Conservation (phyloP, 2,113 vertebrate genomes). For the Megaceryle maxima region DNA sequence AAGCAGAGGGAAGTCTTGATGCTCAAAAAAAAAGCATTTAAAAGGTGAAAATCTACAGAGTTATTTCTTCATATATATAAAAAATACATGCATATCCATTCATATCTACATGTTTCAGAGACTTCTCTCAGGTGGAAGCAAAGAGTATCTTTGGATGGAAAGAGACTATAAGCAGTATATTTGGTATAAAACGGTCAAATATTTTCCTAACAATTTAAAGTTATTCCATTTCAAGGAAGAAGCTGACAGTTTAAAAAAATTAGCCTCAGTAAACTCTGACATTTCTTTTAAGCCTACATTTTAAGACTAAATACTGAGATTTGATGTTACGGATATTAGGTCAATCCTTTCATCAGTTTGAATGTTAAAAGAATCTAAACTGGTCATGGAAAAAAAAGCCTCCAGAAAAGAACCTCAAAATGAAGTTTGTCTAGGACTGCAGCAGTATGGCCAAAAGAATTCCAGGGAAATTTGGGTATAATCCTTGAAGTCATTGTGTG, state of each 20-base stretch:
- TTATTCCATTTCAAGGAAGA: not conserved
- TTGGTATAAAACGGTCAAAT: not conserved
- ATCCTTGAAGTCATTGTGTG: not conserved
- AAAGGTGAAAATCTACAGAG: not conserved
- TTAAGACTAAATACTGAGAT: slow-evolving; percentile 19
- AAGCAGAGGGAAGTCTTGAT: not conserved
- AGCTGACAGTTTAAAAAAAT: not conserved
- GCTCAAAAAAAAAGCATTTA: not conserved
- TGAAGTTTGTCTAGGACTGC: slow-evolving; percentile 3
- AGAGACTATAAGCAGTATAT: not conserved
- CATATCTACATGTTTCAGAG: not conserved
- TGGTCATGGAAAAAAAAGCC: not conserved
- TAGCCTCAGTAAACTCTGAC: not conserved
- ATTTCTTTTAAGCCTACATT: not conserved
- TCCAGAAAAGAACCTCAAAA: not conserved
- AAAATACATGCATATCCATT: not conserved
- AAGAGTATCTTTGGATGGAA: not conserved
- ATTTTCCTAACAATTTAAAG: not conserved
- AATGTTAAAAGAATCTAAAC: slow-evolving; percentile 34
- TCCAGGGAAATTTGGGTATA: not conserved
- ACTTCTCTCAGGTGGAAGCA: not conserved
- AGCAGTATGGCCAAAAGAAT: not conserved
- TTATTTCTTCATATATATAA: not conserved
- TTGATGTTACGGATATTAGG: not conserved
- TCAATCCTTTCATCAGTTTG: not conserved